Conservation (phyloP, 23 tunicate species). For the Styela plicata region DNA sequence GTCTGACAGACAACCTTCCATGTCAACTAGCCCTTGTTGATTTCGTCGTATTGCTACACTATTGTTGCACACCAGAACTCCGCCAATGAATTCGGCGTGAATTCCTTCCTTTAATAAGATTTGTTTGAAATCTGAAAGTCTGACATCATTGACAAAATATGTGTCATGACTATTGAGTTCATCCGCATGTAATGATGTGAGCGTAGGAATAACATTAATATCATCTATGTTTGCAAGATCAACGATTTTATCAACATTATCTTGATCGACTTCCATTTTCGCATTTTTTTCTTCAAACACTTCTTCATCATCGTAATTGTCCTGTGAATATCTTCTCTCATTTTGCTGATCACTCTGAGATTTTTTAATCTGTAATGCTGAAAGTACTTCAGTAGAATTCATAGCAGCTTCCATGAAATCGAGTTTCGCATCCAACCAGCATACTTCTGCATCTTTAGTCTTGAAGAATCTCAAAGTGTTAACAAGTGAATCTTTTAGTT, state of each 20-base stretch:
- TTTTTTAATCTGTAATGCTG: slow-evolving; percentile 29
- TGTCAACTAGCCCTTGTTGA: slow-evolving; percentile 74
- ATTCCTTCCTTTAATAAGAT: slow-evolving; percentile 68
- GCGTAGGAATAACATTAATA: not conserved
- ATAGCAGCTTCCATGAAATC: slow-evolving; percentile 66
- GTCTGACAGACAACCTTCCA: slow-evolving; percentile 92
- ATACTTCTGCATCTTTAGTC: slow-evolving; percentile 63
- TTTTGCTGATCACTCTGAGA: not conserved
- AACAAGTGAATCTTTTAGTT: slow-evolving; percentile 83
- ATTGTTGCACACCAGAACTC: slow-evolving; percentile 86
- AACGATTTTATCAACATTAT: not conserved
- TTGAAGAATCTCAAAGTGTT: slow-evolving; percentile 70
- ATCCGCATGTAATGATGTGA: slow-evolving; percentile 6
- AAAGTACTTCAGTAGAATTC: slow-evolving; percentile 56
- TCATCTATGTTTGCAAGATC: not conserved
- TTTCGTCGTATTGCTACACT: slow-evolving; percentile 76
- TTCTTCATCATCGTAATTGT: not conserved
- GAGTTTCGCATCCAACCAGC: slow-evolving; percentile 84
- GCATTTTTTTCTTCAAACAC: not conserved
- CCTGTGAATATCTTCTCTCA: slow-evolving; percentile 5
- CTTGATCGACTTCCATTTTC: not conserved
- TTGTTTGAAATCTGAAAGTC: slow-evolving; percentile 88
- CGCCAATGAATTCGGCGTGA: slow-evolving; percentile 93
- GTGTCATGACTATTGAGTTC: slow-evolving; percentile 55
- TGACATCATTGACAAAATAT: slow-evolving; percentile 69